Evolutionary conservation across 64 coral and sea anemone species (phyloP), one percentile per base, ranked within the genome.

Genomic region (Stichodactyla mertensii): DNA sequence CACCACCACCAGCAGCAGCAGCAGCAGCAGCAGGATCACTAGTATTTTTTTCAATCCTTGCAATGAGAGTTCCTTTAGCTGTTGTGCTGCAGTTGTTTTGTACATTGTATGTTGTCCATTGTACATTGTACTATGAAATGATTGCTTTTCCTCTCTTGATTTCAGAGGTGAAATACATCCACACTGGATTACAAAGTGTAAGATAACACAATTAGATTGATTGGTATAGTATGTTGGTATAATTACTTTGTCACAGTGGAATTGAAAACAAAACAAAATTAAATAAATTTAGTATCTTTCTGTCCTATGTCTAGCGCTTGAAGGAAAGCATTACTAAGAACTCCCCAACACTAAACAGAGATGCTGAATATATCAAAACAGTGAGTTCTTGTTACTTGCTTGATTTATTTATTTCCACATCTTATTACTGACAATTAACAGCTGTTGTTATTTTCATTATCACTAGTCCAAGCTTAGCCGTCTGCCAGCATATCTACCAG

Each of bases 141-240:
- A 66, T 66, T 0, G 2, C 22, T 66, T 66, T 18, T 66, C 4
- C 20, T 13, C 36, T 80, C 0, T 64, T 85, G 7, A 83, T 94
- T 89, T 90, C 70, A 94, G 97, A 99, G 61, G 97, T 99, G 55
- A 99, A 99, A 88, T 99, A 95, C 88, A 78, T 99, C 86, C 90
- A 99, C 64, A 99, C 97, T 54, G 97, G 97, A 23, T 71, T 99
- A 26, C 92, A 90, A 86, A 99, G 91, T 91, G 97, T 99, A 94
- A 88, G 97, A 95, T 61, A 57, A 82, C 20, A 0, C 36, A 45
- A 45, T 45, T 45, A 45, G 36, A 45, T 45, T 45, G 36, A 45
- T 45, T 45, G 36, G 36, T 45, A 45, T 45, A 45, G 36, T 2
- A 45, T 45, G 36, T 45, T 45, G 36, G 36, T 45, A 45, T 45